Percentiles rank a stretch among this genome's conserved stretches.
Evolutionary conservation across 2,113 vertebrate species (phyloP).

Genomic region (Leptodactylus fuscus): DNA sequence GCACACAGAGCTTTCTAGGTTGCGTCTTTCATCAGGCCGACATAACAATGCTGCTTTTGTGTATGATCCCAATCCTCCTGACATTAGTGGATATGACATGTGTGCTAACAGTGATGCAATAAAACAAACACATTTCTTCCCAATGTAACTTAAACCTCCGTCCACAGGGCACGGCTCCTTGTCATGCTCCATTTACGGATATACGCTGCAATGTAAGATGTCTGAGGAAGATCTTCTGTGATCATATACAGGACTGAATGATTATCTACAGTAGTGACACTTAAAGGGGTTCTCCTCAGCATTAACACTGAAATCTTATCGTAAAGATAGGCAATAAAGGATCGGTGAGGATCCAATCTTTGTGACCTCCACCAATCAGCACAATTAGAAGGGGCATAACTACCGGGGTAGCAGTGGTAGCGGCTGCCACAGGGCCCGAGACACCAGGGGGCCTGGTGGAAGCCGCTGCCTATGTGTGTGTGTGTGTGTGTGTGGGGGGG

Average conservation of each 20-base stretch:
- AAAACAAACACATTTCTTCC: constrained; percentile 25
- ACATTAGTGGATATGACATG: constrained; percentile 25
- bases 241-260: neutral
- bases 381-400: too few species aligned
- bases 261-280: neutral
- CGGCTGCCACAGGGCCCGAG: too few species aligned
- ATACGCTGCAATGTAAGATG: neutral
- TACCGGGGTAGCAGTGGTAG: too few species aligned
- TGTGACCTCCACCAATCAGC: too few species aligned
- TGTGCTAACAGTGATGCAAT: constrained; percentile 35
- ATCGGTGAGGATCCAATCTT: too few species aligned
- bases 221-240: too few species aligned
- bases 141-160: constrained; percentile 1
- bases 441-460: too few species aligned
- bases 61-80: constrained; percentile 18
- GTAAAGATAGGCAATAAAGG: too few species aligned
- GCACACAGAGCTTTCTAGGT: too few species aligned
- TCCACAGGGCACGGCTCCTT: neutral
- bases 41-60: constrained; percentile 5
- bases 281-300: neutral
- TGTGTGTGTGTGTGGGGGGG: too few species aligned
- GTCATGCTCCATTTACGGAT: constrained; percentile 20
- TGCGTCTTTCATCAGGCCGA: neutral
- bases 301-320: too few species aligned
- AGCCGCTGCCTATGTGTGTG: too few species aligned